These are phyloP conservation scores for Microctonus brassicae DNA, from an alignment of 2,888 invertebrate species.

Conservation along the genomic window DNA sequence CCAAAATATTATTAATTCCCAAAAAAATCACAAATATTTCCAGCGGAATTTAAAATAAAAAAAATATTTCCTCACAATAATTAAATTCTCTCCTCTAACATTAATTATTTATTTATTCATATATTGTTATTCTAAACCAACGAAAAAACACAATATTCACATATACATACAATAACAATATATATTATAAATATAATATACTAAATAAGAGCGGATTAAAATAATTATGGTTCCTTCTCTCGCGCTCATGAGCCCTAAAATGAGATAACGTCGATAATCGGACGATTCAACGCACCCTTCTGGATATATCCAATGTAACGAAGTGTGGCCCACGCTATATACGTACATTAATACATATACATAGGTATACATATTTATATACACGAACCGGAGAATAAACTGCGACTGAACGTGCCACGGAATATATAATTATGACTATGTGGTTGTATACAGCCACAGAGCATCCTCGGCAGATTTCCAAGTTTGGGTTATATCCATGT, in stretches of 20 bases:
- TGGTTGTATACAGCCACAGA: conserved; percentile 14
- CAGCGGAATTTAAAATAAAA: too few relatives aligned
- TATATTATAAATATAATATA: background rate
- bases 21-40: too few relatives aligned
- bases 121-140: too few relatives aligned
- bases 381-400: conserved; percentile 36
- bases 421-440: conserved; percentile 43
- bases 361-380: conserved; percentile 24
- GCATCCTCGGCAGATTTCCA: conserved; percentile 2
- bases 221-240: background rate
- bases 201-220: conserved; percentile 4
- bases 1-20: too few relatives aligned
- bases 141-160: too few relatives aligned
- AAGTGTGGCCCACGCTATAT: conserved; percentile 26
- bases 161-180: too few relatives aligned
- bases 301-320: conserved; percentile 36
- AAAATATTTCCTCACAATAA: too few relatives aligned
- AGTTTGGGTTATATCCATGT: background rate
- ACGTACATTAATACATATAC: too few relatives aligned
- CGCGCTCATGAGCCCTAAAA: conserved; percentile 9
- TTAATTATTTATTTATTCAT: too few relatives aligned
- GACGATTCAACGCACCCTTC: conserved; percentile 37
- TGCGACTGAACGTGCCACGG: conserved; percentile 37
- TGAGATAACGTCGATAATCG: conserved; percentile 42
- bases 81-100: too few relatives aligned